Percentiles rank a stretch among this genome's conserved stretches.
Conservation (phyloP, 2,797 vertebrate species). For the Megaceryle alcyon region DNA sequence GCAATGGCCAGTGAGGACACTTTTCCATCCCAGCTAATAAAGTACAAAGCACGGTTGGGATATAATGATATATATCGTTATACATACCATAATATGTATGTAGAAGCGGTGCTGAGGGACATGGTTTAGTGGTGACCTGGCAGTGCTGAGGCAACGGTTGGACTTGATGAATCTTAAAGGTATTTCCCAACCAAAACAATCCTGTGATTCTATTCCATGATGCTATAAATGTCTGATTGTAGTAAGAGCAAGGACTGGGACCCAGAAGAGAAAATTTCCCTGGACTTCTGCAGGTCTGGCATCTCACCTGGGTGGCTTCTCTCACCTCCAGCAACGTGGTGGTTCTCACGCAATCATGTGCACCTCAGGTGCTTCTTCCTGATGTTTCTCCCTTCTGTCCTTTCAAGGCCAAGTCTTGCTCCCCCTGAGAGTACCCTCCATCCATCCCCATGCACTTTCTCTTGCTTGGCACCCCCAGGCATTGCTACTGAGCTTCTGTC, state of each 20-base stretch:
- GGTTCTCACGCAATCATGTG: no score
- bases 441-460: no score
- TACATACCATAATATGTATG: neutral
- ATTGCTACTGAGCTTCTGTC: no score
- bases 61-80: neutral
- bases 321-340: neutral
- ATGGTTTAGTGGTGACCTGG: neutral
- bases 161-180: neutral
- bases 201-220: neutral
- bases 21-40: neutral
- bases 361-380: no score
- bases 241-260: neutral
- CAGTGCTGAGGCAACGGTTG: neutral
- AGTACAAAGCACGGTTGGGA: neutral
- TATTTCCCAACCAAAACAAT: neutral
- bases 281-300: neutral
- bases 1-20: fast-evolving
- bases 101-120: neutral
- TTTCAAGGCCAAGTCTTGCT: no score
- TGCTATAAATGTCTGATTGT: neutral
- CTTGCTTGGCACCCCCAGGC: no score
- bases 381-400: no score
- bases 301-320: neutral
- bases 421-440: no score
- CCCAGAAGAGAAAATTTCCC: neutral